These are phyloP conservation scores for Galerucella pusilla DNA, from an alignment of 2,888 invertebrate species.

Conservation along the genomic window DNA sequence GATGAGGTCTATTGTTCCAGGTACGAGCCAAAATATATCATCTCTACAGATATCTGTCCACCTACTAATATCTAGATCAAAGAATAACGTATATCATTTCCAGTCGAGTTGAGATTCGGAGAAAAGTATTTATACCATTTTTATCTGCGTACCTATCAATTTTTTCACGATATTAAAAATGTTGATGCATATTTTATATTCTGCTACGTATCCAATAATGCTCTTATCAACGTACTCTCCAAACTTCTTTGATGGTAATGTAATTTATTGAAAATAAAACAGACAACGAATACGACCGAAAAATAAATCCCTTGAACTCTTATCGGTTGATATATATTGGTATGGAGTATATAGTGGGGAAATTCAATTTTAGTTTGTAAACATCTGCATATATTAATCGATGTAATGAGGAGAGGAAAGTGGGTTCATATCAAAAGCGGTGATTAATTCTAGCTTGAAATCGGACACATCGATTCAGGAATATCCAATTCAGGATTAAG, in stretches of 20 bases:
- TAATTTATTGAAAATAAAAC: conserved; percentile 2
- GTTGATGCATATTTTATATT: background rate
- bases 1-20: too few species aligned
- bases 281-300: background rate
- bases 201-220: too few species aligned
- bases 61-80: too few species aligned
- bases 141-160: too few species aligned
- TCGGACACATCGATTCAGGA: conserved; percentile 16
- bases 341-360: background rate
- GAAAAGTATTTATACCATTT: too few species aligned
- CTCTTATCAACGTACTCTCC: background rate
- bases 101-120: too few species aligned
- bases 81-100: too few species aligned
- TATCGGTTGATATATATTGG: conserved; percentile 26
- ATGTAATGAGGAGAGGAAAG: conserved; percentile 9
- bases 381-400: conserved; percentile 36
- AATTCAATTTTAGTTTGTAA: conserved; percentile 18
- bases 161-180: too few species aligned
- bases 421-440: conserved; percentile 14
- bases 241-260: background rate
- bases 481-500: conserved; percentile 16
- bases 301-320: conserved; percentile 6
- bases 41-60: too few species aligned
- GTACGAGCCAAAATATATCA: too few species aligned
- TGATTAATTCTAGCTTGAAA: conserved; percentile 26